Percentiles rank a stretch among this genome's conserved stretches.
These are phyloP conservation scores for Pituophis catenifer DNA, from an alignment of 2,113 vertebrate species.

Conservation along the genomic window DNA sequence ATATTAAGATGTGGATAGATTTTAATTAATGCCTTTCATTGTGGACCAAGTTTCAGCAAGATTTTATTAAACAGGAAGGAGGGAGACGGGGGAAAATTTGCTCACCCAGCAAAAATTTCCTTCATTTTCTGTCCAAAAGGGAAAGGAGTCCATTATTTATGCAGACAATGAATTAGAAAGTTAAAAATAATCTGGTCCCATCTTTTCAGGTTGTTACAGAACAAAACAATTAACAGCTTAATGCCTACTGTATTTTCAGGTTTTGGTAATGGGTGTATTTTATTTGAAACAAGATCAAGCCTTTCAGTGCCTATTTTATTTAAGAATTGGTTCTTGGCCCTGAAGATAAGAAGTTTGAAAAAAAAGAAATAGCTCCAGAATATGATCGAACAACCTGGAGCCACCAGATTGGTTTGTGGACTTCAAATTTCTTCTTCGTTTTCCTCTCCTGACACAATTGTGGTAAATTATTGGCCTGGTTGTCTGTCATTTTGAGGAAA, in stretches of 20 bases:
- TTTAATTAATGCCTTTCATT: conserved; percentile 63
- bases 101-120: conserved; percentile 42
- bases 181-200: background rate
- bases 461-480: background rate
- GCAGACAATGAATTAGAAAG: background rate
- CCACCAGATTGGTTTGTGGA: background rate
- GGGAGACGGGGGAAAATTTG: background rate
- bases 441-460: background rate
- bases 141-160: conserved; percentile 27
- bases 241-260: background rate
- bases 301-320: background rate
- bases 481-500: background rate
- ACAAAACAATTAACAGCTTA: background rate
- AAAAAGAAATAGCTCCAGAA: background rate
- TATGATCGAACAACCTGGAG: background rate
- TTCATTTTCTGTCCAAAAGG: conserved; percentile 25
- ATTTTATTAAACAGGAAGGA: background rate
- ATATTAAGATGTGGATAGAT: conserved; percentile 50
- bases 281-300: background rate
- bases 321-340: background rate
- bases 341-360: background rate
- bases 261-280: background rate
- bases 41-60: conserved; percentile 51
- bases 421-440: background rate
- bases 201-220: background rate